These are phyloP conservation scores for Emys orbicularis DNA, from an alignment of 2,797 vertebrate genomes.

Conservation along the genomic window DNA sequence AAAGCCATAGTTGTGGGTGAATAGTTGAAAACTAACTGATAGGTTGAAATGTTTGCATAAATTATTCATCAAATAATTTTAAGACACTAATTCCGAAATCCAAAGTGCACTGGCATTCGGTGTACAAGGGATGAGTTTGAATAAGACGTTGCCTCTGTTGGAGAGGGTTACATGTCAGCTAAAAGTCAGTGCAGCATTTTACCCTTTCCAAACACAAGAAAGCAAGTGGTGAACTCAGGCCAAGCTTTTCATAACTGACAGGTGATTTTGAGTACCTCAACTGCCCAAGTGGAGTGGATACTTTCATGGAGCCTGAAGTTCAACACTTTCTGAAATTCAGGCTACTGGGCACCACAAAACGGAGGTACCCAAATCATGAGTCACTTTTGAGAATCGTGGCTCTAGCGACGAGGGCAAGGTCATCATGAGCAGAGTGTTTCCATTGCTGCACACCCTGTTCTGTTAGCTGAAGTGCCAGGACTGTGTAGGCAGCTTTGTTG, in stretches of 20 bases:
- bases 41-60: no score
- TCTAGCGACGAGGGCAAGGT: no score
- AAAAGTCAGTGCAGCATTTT: not conserved
- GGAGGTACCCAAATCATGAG: not conserved
- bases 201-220: not conserved
- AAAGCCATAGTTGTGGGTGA: not conserved
- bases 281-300: not conserved
- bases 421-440: not conserved
- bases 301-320: not conserved
- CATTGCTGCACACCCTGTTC: not conserved
- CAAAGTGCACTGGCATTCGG: not conserved
- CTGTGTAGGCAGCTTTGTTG: not conserved
- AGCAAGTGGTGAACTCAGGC: not conserved
- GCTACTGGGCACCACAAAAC: not conserved
- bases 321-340: not conserved
- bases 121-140: not conserved
- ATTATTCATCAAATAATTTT: no score
- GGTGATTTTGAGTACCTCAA: not conserved
- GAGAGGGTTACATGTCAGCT: not conserved
- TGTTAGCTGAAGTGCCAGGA: not conserved
- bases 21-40: not conserved
- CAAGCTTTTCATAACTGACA: not conserved
- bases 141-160: not conserved
- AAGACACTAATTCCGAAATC: not conserved
- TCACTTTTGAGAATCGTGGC: not conserved